A percentile compares a stretch with the other conserved stretches of the same genome.
Conservation (phyloP, 2,797 vertebrate species). For the Diceros bicornis region DNA sequence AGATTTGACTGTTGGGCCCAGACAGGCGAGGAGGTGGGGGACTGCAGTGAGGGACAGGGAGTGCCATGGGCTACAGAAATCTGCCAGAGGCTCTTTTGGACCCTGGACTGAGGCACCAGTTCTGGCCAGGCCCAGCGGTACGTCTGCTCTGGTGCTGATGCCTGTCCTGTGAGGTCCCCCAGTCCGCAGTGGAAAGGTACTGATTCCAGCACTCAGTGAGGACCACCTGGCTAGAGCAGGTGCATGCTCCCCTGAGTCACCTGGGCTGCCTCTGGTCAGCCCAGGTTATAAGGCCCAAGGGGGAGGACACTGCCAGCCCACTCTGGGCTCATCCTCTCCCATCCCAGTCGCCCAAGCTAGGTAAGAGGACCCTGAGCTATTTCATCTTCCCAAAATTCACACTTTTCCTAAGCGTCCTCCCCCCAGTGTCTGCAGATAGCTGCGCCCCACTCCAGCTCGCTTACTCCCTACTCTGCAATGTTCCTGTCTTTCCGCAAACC, state of each 20-base stretch:
- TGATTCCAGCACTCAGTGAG: background rate
- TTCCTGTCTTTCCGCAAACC: background rate
- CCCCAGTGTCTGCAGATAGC: background rate
- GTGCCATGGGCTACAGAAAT: background rate
- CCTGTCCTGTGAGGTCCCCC: background rate
- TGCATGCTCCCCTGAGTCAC: background rate
- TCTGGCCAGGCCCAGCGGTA: too few species aligned
- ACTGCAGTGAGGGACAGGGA: background rate
- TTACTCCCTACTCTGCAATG: rapidly evolving
- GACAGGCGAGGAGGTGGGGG: background rate
- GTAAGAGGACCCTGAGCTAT: background rate
- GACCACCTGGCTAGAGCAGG: background rate
- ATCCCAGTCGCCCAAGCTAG: background rate
- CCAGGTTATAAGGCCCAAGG: background rate
- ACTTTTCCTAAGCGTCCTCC: background rate
- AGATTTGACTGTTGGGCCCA: background rate
- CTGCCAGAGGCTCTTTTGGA: background rate
- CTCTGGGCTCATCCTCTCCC: background rate
- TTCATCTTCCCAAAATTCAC: background rate
- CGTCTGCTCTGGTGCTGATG: too few species aligned
- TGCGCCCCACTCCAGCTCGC: background rate
- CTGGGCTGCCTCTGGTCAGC: background rate
- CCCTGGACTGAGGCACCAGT: background rate
- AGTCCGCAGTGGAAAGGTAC: background rate
- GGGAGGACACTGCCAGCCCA: background rate